phyloP scores from a whole-genome alignment of 53 echinoderm and acorn worm genomes.

The Crossaster papposus region DNA sequence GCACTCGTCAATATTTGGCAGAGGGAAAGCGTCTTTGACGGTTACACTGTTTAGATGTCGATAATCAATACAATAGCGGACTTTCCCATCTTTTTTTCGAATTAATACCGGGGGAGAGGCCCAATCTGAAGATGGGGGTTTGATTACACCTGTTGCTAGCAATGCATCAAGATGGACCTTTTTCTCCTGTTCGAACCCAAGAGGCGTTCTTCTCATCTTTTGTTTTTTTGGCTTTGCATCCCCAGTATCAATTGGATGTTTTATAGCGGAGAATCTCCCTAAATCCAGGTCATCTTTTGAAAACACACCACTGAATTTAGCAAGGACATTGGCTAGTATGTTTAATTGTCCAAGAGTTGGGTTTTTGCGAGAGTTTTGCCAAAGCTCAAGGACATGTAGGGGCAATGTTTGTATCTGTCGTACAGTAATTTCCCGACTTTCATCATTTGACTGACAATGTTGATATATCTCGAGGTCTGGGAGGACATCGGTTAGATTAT shows the following conservation, averaged over 20 bases:
- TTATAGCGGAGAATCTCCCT: conserved; percentile 20
- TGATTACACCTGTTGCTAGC: neutral
- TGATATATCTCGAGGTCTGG: neutral
- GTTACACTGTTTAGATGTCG: neutral
- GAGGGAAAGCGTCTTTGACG: conserved; percentile 3
- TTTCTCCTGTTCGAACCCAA: neutral
- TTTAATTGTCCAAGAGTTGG: neutral
- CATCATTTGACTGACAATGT: neutral
- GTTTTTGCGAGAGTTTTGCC: neutral
- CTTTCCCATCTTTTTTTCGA: conserved; percentile 4
- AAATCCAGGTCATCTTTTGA: conserved; percentile 8
- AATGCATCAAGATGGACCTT: neutral
- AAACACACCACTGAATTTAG: conserved; percentile 25
- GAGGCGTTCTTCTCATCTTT: conserved; percentile 10
- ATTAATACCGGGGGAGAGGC: neutral
- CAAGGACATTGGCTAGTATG: neutral
- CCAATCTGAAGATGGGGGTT: conserved; percentile 4
- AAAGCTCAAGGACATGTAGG: neutral
- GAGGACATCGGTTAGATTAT: neutral
- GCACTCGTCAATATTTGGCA: conserved; percentile 16
- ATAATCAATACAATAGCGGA: neutral
- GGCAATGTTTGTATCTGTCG: neutral
- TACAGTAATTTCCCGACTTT: neutral
- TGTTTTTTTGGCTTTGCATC: neutral
- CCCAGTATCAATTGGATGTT: conserved; percentile 27